Evolutionary conservation across 2,113 vertebrate genomes (phyloP).

Genomic region (Meleagris gallopavo): DNA sequence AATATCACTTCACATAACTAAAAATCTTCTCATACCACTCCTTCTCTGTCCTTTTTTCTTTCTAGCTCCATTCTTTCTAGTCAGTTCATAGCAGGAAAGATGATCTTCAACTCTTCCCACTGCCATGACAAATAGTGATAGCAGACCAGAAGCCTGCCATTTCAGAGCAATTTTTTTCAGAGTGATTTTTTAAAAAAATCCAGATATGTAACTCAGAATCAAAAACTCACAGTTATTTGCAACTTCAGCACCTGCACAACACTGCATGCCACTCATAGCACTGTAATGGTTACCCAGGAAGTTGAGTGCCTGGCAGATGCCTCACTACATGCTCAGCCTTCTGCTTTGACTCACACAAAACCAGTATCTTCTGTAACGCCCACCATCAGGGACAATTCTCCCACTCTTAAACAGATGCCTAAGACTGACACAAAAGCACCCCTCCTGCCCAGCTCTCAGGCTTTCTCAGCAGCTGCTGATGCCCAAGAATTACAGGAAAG

Average conservation of each 20-base stretch:
- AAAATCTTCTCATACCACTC: neutral
- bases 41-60: neutral
- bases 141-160: accelerated
- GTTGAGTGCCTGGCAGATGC: accelerated
- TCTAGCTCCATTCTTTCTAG: neutral
- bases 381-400: neutral
- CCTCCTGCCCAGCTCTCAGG: neutral
- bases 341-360: neutral
- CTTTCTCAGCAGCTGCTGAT: neutral
- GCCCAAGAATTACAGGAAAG: accelerated
- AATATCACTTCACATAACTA: neutral
- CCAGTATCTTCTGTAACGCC: accelerated
- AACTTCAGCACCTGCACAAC: neutral
- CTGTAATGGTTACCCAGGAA: accelerated
- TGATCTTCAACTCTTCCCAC: neutral
- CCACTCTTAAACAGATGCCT: accelerated
- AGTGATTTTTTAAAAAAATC: neutral
- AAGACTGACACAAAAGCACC: accelerated
- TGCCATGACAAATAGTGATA: accelerated
- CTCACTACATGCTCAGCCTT: accelerated
- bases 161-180: neutral
- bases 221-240: neutral
- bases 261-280: accelerated
- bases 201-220: neutral
- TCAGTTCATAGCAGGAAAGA: accelerated